Percentiles rank a stretch among this genome's conserved stretches.
These are phyloP conservation scores for Acromyrmex heyeri DNA, from an alignment of 1,140 invertebrate genomes.

Conservation along the genomic window DNA sequence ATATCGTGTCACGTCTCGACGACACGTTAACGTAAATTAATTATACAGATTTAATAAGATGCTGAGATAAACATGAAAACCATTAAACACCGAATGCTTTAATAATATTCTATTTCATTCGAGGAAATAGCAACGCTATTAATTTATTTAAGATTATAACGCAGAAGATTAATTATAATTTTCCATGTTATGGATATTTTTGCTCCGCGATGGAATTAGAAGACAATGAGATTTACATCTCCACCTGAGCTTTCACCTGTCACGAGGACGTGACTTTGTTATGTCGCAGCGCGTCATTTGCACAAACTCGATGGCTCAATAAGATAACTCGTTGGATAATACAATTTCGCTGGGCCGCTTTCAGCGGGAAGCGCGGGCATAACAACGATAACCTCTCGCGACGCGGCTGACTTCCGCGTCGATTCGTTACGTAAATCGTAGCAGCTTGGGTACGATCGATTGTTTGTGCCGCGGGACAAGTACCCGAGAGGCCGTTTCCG, in stretches of 20 bases:
- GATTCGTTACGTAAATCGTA: slow-evolving; percentile 65
- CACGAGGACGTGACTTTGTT: slow-evolving; percentile 56
- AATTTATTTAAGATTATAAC: not conserved
- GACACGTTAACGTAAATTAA: slow-evolving; percentile 48
- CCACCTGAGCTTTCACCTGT: slow-evolving; percentile 56
- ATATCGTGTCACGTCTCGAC: slow-evolving; percentile 31
- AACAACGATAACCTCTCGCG: slow-evolving; percentile 47
- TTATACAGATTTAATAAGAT: slow-evolving; percentile 23
- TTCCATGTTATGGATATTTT: not conserved
- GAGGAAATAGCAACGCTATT: not conserved
- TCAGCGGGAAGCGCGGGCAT: slow-evolving; percentile 48
- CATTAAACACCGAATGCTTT: not conserved
- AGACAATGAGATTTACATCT: slow-evolving; percentile 47
- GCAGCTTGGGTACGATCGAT: slow-evolving; percentile 60
- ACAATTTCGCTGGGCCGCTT: slow-evolving; percentile 54
- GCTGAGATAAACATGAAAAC: not conserved
- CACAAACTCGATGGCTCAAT: slow-evolving; percentile 54
- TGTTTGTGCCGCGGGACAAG: slow-evolving; percentile 53
- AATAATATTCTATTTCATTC: not conserved
- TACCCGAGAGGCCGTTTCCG: slow-evolving; percentile 39
- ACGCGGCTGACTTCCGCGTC: slow-evolving; percentile 57
- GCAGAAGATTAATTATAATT: not conserved
- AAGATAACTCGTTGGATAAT: slow-evolving; percentile 63
- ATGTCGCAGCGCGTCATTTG: slow-evolving; percentile 57
- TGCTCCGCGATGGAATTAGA: slow-evolving; percentile 21